Evolutionary conservation across 2,113 vertebrate genomes (phyloP), one percentile per base, ranked within the genome.

Genomic region (Trogon surrucura): DNA sequence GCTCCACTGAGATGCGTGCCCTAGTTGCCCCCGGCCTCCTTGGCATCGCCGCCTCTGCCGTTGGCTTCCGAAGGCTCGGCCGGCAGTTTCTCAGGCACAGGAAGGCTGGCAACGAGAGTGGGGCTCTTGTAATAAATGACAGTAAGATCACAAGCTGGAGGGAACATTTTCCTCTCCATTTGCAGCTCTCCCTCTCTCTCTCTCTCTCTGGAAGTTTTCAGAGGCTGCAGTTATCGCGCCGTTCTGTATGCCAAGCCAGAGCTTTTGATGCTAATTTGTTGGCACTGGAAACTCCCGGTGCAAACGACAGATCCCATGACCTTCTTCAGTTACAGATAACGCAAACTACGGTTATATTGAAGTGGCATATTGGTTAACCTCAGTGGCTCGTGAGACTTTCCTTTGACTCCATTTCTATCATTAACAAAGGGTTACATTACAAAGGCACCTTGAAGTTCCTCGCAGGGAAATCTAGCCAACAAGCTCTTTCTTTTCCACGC

Each of bases 271-370:
- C 82, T 88, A 91, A 95, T 93, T 91, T 95, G 72, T 89, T 96
- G 95, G 94, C 95, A 94, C 66, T 50, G 72, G 88, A 86, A 32
- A 13, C 48, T 88, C 41, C 70, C 38, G 2, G 18, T 88, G 94
- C 66, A 72, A 93, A n/a, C 4, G 10, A 84, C 12, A 57, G 94
- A 93, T 96, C 92, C 92, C 87, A 69, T 95, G 91, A 95, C 94
- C 95, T 97, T 94, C 96, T 93, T 85, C 83, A 67, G 94, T 97
- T 96, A 94, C 95, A 97, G 95, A 97, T 95, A 96, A 93, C 94
- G 93, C 92, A 91, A 97, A 91, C 86, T 94, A 10, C 91, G 88
- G 92, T 97, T 88, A 81, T 89, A 44, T 94, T 72, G 44, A 92
- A 95, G 88, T 92, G 96, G 85, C 88, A 77, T 32, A 41, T 71